Evolutionary conservation across 2,113 vertebrate species (phyloP).

Genomic region (Rhinoptilus africanus): DNA sequence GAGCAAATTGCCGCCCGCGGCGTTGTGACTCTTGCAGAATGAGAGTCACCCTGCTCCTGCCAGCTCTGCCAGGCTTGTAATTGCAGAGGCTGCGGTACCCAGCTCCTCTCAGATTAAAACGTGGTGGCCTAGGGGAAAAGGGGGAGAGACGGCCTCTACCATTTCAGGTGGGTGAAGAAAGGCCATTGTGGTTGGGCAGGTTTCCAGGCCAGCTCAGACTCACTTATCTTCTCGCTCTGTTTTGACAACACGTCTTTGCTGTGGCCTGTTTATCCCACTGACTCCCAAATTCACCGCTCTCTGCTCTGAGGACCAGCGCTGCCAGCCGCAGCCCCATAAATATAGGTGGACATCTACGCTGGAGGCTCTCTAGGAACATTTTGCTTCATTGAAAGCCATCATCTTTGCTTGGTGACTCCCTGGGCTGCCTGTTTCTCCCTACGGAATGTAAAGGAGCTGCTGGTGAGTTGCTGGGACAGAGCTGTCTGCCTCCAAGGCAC

Average conservation of each 20-base stretch:
- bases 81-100: not conserved
- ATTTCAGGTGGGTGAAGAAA: not conserved
- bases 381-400: not conserved
- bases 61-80: not conserved
- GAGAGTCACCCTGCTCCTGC: not conserved
- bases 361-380: not conserved
- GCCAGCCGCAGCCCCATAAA: not conserved
- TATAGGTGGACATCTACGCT: no score
- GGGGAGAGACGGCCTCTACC: not conserved
- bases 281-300: not conserved
- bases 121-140: not conserved
- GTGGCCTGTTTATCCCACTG: not conserved
- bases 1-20: not conserved
- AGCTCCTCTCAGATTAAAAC: accelerated
- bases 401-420: not conserved
- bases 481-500: not conserved
- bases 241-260: not conserved
- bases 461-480: not conserved
- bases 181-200: not conserved
- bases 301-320: not conserved
- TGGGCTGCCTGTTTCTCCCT: not conserved
- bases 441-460: not conserved
- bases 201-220: not conserved
- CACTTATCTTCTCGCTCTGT: not conserved
- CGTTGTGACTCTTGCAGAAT: not conserved